These are phyloP conservation scores for Parasteatoda lunata DNA, from an alignment of 2,888 invertebrate species.

Conservation along the genomic window DNA sequence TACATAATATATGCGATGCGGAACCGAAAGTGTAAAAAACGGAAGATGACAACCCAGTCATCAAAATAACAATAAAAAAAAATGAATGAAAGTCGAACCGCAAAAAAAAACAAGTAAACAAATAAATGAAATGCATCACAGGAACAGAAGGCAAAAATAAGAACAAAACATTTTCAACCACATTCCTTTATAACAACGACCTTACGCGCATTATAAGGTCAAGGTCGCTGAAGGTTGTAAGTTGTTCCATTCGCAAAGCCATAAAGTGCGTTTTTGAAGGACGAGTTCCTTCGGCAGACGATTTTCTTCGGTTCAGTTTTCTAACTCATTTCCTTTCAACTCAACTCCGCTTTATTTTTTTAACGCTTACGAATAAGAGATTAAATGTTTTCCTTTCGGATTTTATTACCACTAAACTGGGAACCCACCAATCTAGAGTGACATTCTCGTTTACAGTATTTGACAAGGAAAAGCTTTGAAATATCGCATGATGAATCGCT, in stretches of 20 bases:
- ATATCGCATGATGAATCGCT: too few relatives aligned
- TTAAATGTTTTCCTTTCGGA: slow-evolving; percentile 14
- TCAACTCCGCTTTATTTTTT: background rate
- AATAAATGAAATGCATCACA: background rate
- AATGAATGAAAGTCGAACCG: slow-evolving; percentile 17
- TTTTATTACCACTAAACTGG: slow-evolving; percentile 27
- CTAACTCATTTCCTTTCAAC: background rate
- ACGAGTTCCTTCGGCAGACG: slow-evolving; percentile 18
- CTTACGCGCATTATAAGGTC: slow-evolving; percentile 39
- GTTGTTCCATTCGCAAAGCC: slow-evolving; percentile 21
- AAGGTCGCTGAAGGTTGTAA: slow-evolving; percentile 31
- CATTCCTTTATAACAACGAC: slow-evolving; percentile 25
- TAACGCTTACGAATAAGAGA: background rate
- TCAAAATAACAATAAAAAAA: slow-evolving; percentile 9
- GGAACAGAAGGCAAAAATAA: background rate
- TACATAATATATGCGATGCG: slow-evolving; percentile 41
- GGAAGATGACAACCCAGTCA: background rate
- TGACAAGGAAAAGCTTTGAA: too few relatives aligned
- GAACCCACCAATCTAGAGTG: background rate
- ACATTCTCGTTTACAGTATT: slow-evolving; percentile 7
- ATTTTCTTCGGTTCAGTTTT: slow-evolving; percentile 34
- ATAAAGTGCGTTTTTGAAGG: slow-evolving; percentile 10
- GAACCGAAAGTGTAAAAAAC: slow-evolving; percentile 21
- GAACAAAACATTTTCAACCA: slow-evolving; percentile 8
- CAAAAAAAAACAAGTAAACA: slow-evolving; percentile 4